Conservation (phyloP, 2,888 invertebrate species). For the Syritta pipiens region DNA sequence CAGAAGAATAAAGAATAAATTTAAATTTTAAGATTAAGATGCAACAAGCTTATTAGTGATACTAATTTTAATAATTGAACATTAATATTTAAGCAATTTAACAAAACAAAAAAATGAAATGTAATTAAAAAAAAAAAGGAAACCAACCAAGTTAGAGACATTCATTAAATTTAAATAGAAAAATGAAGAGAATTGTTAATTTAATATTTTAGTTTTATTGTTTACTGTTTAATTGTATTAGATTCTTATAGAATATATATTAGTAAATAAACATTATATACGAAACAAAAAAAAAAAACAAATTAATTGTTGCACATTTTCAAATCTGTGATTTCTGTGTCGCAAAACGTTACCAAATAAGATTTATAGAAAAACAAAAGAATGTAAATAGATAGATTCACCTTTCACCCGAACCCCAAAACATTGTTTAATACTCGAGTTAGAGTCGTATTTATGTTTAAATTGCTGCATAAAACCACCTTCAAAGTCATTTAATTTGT, state of each 20-base stretch:
- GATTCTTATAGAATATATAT: slow-evolving; percentile 50
- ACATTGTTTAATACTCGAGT: neutral
- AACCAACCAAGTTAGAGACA: slow-evolving; percentile 10
- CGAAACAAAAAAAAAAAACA: slow-evolving; percentile 49
- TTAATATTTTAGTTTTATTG: slow-evolving; percentile 22
- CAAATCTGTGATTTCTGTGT: slow-evolving; percentile 69
- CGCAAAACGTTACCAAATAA: slow-evolving; percentile 59
- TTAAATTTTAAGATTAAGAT: slow-evolving; percentile 42
- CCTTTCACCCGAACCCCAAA: slow-evolving; percentile 23
- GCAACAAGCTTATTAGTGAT: slow-evolving; percentile 78
- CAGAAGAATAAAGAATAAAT: slow-evolving; percentile 3
- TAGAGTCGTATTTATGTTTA: slow-evolving; percentile 8
- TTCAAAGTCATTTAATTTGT: slow-evolving; percentile 9
- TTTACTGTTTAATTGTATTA: slow-evolving; percentile 37
- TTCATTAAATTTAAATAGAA: slow-evolving; percentile 23
- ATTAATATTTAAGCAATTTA: slow-evolving; percentile 19
- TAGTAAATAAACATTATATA: slow-evolving; percentile 8
- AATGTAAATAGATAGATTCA: slow-evolving; percentile 50
- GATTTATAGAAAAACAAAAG: slow-evolving; percentile 27
- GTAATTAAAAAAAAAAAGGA: neutral
- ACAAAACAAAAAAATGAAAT: neutral
- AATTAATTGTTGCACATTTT: slow-evolving; percentile 68
- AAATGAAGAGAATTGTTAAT: neutral
- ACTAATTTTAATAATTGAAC: slow-evolving; percentile 76
- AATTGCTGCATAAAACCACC: slow-evolving; percentile 47